Conservation (phyloP, 2,113 vertebrate genomes). For the Tychaedon coryphoeus region DNA sequence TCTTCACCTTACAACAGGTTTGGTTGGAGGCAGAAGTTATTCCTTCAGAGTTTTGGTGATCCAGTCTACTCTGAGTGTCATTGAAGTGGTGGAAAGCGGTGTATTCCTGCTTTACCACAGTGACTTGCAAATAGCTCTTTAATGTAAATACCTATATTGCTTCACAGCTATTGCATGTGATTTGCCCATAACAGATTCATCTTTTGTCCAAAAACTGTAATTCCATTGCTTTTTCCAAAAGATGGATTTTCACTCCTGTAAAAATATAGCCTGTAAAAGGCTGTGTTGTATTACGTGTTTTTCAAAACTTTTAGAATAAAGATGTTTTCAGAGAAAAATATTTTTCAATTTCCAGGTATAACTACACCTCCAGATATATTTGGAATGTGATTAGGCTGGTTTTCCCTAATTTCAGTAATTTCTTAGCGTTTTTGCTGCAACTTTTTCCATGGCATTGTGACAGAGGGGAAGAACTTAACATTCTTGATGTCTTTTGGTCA, state of each 20-base stretch:
- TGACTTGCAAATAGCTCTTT: background rate
- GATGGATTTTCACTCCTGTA: background rate
- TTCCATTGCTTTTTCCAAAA: background rate
- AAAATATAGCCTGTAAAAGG: background rate
- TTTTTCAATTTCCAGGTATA: background rate
- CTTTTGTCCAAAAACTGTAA: background rate
- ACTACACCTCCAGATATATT: background rate
- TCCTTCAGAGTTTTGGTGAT: background rate
- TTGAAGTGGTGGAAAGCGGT: background rate
- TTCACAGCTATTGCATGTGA: background rate
- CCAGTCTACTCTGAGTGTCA: background rate
- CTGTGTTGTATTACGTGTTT: background rate
- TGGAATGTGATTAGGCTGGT: background rate
- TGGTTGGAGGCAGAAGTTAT: background rate
- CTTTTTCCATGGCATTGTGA: background rate
- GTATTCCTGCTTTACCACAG: background rate
- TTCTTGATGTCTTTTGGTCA: background rate
- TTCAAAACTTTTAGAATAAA: background rate
- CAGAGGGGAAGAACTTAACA: background rate
- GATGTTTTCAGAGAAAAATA: background rate
- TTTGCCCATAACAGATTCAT: background rate
- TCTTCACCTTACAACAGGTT: background rate
- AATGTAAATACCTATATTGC: background rate
- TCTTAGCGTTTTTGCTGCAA: background rate
- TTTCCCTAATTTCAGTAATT: background rate